phyloP scores from a whole-genome alignment of 2,113 vertebrate species.

The Amazona vittata region DNA sequence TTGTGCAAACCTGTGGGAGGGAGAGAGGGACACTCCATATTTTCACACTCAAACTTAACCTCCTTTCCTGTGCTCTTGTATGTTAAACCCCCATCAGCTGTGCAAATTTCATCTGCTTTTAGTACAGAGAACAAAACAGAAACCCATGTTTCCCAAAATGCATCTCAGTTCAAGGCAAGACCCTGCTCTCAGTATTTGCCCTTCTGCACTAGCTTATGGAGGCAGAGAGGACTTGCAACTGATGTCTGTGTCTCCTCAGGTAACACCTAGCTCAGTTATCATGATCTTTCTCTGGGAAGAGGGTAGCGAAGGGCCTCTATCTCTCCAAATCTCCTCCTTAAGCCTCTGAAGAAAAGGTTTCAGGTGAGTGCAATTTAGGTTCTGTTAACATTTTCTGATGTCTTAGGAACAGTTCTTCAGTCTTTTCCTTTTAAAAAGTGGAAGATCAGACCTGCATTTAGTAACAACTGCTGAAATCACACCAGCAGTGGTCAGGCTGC shows the following conservation, averaged over 20 bases:
- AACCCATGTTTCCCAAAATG: neutral
- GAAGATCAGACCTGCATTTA: neutral
- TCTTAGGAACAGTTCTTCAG: neutral
- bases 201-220: neutral
- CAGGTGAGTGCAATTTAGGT: neutral
- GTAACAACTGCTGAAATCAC: neutral
- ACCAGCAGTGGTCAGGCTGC: neutral
- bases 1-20: neutral
- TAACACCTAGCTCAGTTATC: neutral
- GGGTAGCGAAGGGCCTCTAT: neutral
- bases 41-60: neutral
- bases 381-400: neutral
- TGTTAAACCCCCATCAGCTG: neutral
- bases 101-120: neutral
- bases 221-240: neutral
- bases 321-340: neutral
- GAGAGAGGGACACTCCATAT: accelerated
- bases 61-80: accelerated
- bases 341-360: neutral
- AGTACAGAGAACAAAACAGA: neutral
- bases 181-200: neutral
- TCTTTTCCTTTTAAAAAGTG: neutral
- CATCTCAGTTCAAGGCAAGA: neutral
- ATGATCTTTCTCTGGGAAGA: neutral
- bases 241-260: neutral